Evolutionary conservation across 1,140 invertebrate species (phyloP).

Genomic region (Grapholita molesta): DNA sequence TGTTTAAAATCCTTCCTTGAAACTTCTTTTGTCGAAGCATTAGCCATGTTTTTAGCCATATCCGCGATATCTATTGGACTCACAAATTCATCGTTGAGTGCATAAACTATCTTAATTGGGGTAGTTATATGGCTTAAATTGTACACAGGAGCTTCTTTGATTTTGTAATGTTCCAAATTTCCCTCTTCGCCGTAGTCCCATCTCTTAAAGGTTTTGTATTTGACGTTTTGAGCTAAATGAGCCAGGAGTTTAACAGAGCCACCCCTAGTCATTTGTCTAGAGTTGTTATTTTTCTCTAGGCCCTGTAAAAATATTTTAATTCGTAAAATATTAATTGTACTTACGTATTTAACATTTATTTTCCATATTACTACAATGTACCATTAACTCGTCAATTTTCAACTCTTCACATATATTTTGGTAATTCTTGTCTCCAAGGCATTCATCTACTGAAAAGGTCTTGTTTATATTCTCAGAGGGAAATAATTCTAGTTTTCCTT

Average conservation of each 20-base stretch:
- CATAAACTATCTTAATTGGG: neutral
- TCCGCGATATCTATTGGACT: neutral
- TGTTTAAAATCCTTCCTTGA: neutral
- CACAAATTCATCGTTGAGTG: neutral
- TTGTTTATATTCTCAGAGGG: neutral
- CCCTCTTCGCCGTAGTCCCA: neutral
- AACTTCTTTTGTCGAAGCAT: neutral
- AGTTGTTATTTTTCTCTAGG: neutral
- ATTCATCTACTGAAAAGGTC: neutral
- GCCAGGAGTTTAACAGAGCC: neutral
- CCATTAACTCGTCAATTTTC: neutral
- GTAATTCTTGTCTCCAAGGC: neutral
- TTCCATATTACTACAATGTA: neutral
- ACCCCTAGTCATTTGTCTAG: neutral
- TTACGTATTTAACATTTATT: neutral
- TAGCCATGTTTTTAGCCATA: neutral
- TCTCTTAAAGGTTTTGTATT: neutral
- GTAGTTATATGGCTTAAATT: neutral
- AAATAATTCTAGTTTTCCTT: neutral
- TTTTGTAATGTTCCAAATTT: neutral
- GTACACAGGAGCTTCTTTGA: neutral
- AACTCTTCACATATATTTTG: neutral
- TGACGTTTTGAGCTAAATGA: slow-evolving; percentile 4
- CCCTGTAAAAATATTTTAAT: neutral
- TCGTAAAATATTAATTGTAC: neutral